These are phyloP conservation scores for Lottia gigantea DNA, from an alignment of 2,888 invertebrate genomes.

Conservation along the genomic window DNA sequence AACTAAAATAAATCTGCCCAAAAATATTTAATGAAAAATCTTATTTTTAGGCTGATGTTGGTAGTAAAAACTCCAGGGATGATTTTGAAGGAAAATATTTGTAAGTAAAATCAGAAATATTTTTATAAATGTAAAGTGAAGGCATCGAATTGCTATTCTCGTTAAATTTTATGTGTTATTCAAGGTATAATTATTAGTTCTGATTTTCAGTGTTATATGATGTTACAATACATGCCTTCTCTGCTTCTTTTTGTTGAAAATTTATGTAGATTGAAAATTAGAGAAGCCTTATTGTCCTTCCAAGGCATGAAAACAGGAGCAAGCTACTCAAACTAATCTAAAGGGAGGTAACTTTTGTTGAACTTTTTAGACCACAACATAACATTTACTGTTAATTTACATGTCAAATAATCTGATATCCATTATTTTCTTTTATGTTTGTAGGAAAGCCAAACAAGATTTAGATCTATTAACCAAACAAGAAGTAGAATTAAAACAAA, in stretches of 20 bases:
- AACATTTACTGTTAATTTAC: too few relatives aligned
- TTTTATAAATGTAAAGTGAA: too few relatives aligned
- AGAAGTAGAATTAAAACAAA: slow-evolving; percentile 78
- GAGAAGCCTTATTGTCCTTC: not conserved
- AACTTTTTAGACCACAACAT: too few relatives aligned
- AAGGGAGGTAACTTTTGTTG: too few relatives aligned
- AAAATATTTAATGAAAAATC: too few relatives aligned
- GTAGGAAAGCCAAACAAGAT: slow-evolving; percentile 47
- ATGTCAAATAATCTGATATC: too few relatives aligned
- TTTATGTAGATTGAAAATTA: not conserved
- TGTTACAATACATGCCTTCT: too few relatives aligned
- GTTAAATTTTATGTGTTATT: too few relatives aligned
- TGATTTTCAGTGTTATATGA: too few relatives aligned
- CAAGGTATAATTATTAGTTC: too few relatives aligned
- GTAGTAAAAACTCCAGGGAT: slow-evolving; percentile 36
- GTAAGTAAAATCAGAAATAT: slow-evolving; percentile 28
- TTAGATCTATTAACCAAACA: slow-evolving; percentile 71
- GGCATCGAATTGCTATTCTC: too few relatives aligned
- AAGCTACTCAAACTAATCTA: not conserved
- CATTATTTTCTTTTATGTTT: slow-evolving; percentile 15
- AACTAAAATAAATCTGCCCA: too few relatives aligned
- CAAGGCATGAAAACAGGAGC: not conserved
- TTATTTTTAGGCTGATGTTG: not conserved
- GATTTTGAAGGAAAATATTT: slow-evolving; percentile 57
- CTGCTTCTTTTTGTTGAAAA: not conserved